A percentile compares a stretch with the other conserved stretches of the same genome.
Conservation (phyloP, 1,140 invertebrate genomes). For the Conus ventricosus region DNA sequence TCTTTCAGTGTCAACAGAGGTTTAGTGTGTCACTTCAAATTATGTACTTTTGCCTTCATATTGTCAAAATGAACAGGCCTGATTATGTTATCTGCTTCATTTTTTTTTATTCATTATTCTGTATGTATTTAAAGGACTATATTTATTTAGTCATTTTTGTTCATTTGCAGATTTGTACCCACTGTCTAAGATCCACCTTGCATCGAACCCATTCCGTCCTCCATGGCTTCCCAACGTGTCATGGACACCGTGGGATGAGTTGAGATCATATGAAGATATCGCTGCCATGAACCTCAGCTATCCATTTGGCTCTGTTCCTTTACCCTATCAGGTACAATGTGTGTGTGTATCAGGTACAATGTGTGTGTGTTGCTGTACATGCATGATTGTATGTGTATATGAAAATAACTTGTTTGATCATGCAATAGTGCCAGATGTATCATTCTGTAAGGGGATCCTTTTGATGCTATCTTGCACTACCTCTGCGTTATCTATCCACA, state of each 20-base stretch:
- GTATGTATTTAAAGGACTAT: too few relatives aligned
- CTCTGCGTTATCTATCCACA: too few relatives aligned
- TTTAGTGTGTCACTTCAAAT: too few relatives aligned
- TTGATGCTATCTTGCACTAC: too few relatives aligned
- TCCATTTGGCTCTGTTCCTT: conserved; percentile 39
- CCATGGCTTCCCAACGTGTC: conserved; percentile 25
- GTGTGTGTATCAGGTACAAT: not conserved
- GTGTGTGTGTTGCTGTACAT: not conserved
- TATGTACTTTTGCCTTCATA: too few relatives aligned
- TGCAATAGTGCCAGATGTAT: too few relatives aligned
- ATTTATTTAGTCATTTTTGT: not conserved
- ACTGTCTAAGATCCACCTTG: conserved; percentile 28
- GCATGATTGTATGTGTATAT: not conserved
- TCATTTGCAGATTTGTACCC: conserved; percentile 38
- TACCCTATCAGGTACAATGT: conserved; percentile 21
- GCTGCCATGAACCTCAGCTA: conserved; percentile 50
- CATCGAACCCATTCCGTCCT: conserved; percentile 36
- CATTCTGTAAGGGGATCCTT: too few relatives aligned
- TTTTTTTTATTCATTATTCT: not conserved
- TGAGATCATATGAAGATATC: conserved; percentile 33
- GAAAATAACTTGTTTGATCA: too few relatives aligned
- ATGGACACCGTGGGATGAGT: conserved; percentile 26
- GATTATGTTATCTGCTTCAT: not conserved
- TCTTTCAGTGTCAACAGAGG: too few relatives aligned
- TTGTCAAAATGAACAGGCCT: too few relatives aligned